Evolutionary conservation across 2,113 vertebrate species (phyloP), one percentile per base, ranked within the genome.

Genomic region (Myotis davidii): DNA sequence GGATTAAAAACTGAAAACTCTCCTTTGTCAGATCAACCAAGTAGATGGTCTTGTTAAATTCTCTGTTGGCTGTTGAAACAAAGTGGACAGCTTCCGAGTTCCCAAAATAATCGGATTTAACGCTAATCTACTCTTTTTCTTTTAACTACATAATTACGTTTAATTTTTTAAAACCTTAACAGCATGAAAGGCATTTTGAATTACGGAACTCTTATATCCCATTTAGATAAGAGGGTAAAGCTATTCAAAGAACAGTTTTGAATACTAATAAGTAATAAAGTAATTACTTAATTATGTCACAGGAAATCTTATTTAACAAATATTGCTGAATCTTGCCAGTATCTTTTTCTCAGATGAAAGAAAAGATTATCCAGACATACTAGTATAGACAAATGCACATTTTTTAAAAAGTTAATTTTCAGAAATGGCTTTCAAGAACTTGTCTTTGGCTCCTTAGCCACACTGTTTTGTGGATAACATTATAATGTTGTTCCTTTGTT

Each of bases 201-300:
- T 97, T 92, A 82, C 52, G 87, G 85, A 76, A 87, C 34, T 93
- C 94, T 92, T 96, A 56, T 92, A 85, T 90, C 64, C 67, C 65
- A 90, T 92, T 96, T 96, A 95, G 85, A 90, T 90, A 92, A 94
- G 78, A 94, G n/a, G 54, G 23, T 90, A 96, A 93, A 91, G 23
- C n/a, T 85, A 79, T 89, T 56, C 54, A 70, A 89, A 96, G 73
- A 91, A 48, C 14, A 77, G 25, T 87, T 94, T 59, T 93, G 73
- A 93, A 89, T 95, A 56, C 92, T 85, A 85, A 77, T 59, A 77
- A 82, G 48, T 82, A 93, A 85, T 82, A 56, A 78, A 90, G 84
- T 91, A 88, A 96, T 95, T 81, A 74, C 39, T 97, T 64, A 32
- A 88, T 92, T 96, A 74, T 91, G 90, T 95, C 70, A 73, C 23